phyloP scores from a whole-genome alignment of 2,888 invertebrate genomes.

The Ophion costatus region DNA sequence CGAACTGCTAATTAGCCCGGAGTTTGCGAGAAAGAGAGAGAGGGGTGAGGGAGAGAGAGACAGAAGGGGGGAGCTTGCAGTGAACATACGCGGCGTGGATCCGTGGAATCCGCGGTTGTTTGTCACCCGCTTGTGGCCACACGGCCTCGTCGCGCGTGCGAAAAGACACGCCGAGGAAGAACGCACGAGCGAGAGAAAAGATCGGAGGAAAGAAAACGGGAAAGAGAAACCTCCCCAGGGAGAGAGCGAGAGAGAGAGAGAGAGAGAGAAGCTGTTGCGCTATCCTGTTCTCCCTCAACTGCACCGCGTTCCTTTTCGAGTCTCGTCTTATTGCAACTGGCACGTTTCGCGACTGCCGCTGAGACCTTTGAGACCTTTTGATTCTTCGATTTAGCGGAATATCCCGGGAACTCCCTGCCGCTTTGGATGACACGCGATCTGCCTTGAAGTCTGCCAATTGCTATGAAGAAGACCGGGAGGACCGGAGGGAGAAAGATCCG shows the following conservation, averaged over 20 bases:
- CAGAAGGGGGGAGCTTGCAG: conserved; percentile 63
- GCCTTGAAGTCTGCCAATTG: conserved; percentile 77
- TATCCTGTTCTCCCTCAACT: conserved; percentile 35
- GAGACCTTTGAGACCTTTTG: conserved; percentile 51
- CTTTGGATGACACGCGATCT: conserved; percentile 39
- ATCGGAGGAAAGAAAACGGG: conserved; percentile 50
- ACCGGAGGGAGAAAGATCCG: conserved; percentile 16
- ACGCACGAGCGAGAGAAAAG: conserved; percentile 25
- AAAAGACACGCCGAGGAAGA: conserved; percentile 42
- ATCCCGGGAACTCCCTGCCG: conserved; percentile 46
- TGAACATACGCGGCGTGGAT: conserved; percentile 68
- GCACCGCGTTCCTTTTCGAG: conserved; percentile 32
- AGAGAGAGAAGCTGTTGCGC: conserved; percentile 24
- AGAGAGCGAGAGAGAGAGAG: conserved; percentile 21
- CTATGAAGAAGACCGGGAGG: conserved; percentile 64
- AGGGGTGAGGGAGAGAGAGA: conserved; percentile 10
- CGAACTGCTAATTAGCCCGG: conserved; percentile 81
- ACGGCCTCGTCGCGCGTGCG: conserved; percentile 53
- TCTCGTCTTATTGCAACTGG: conserved; percentile 23
- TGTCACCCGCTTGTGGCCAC: conserved; percentile 74
- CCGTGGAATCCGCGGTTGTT: conserved; percentile 80
- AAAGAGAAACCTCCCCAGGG: conserved; percentile 36
- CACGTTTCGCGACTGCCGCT: conserved; percentile 13
- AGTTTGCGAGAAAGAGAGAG: conserved; percentile 69
- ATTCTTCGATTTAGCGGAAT: conserved; percentile 59